Evolutionary conservation across 2,797 vertebrate species (phyloP), one percentile per base, ranked within the genome.

Genomic region (Sciaenops ocellatus): DNA sequence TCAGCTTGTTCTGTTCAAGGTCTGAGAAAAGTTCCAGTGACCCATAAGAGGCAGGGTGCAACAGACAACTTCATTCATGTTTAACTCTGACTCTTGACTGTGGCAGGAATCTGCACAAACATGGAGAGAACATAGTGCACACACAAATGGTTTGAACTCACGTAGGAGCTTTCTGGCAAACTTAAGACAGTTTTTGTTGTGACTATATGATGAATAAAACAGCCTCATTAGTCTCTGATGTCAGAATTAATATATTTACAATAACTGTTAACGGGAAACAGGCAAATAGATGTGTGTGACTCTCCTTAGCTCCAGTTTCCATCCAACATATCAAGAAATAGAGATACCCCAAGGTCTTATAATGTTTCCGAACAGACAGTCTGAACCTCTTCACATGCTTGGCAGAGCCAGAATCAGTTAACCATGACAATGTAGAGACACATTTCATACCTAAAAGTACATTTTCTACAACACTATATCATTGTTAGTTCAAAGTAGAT

Each of bases 71-170:
- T 24, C 28, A 50, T 55, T 68, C 51, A 34, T 66, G 26, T 17
- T 24, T 54, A 57, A 18, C 24, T 42, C 38, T 30, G 10, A 50
- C 41, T 48, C 59, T 61, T 47, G 56, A 55, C 24, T 50, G 28
- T 44, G 65, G 54, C 41, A 69, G 48, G 16, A 78, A 67, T 69
- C 8, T 17, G 17, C 47, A 28, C 42, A 63, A 56, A 67, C 28
- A 18, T 20, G 38, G 13, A 63, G 24, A 52, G 30, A 52, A 61
- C 13, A 10, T 41, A 6, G 34, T 9, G 34, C 26, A 15, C 17
- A 28, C 38, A 48, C 17, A 78, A 48, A 64, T 3, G 2, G 28
- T 61, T 30, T 42, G 48, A 64, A 47, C 22, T 51, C 51, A 18
- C 41, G 54, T 34, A 42, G 22, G 26, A 67, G 5, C 71, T 11